Evolutionary conservation across 2,113 vertebrate genomes (phyloP).

Genomic region (Brachypodius melanocephalos): DNA sequence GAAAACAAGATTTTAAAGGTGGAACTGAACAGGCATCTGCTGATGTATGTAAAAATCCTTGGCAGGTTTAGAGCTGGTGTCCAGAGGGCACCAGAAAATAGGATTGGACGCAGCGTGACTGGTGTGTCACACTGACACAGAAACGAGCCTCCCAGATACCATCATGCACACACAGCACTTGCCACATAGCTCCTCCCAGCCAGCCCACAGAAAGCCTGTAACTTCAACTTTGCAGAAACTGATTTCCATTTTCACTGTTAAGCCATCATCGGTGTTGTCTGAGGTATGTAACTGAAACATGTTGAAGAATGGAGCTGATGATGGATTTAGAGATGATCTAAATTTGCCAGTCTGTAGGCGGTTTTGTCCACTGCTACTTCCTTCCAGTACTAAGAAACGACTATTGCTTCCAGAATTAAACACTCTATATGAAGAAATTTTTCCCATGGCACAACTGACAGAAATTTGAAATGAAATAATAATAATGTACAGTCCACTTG

Average conservation of each 20-base stretch:
- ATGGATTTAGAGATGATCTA: constrained; percentile 19
- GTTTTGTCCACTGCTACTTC: constrained; percentile 39
- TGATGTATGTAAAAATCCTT: neutral
- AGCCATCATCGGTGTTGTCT: neutral
- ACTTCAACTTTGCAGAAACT: neutral
- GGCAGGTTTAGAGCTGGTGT: neutral
- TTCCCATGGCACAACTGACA: constrained; percentile 32
- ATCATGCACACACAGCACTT: accelerated
- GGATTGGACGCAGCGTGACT: accelerated
- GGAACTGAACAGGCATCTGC: neutral
- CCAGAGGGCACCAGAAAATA: neutral
- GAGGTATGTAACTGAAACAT: neutral
- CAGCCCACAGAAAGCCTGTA: neutral
- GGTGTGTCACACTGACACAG: neutral
- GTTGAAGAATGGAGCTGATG: neutral
- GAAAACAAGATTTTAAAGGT: neutral
- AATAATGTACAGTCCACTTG: constrained; percentile 57
- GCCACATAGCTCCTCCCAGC: neutral
- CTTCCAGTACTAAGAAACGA: neutral
- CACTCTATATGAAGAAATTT: neutral
- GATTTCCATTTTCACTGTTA: neutral
- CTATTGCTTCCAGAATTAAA: constrained; percentile 49
- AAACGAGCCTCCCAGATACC: neutral
- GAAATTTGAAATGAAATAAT: constrained; percentile 50
- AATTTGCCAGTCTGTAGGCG: neutral